A percentile compares a stretch with the other conserved stretches of the same genome.
Conservation (phyloP, 2,797 vertebrate species). For the Pseudopleuronectes americanus region DNA sequence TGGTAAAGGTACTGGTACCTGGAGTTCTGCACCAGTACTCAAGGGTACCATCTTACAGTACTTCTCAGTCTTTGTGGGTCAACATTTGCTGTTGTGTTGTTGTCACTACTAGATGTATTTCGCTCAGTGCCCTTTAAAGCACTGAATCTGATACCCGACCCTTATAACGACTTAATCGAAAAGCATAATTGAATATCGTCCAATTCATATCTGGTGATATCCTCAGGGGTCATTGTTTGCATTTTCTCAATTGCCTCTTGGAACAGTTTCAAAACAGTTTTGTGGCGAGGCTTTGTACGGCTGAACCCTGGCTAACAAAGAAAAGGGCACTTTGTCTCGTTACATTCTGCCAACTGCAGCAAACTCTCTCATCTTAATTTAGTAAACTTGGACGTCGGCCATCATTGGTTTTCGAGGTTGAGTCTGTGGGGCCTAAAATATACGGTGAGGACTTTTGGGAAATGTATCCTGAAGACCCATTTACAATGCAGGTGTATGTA, state of each 20-base stretch:
- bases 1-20: neutral
- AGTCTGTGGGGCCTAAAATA: neutral
- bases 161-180: slow-evolving; percentile 8
- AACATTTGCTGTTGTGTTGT: neutral
- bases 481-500: neutral
- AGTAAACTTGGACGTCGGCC: slow-evolving; percentile 50
- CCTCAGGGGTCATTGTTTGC: slow-evolving; percentile 43
- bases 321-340: slow-evolving; percentile 55
- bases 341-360: slow-evolving; percentile 24
- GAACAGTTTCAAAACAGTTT: slow-evolving; percentile 47
- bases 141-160: neutral
- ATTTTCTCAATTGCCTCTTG: slow-evolving; percentile 42
- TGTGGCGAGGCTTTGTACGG: slow-evolving; percentile 28
- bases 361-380: slow-evolving; percentile 57
- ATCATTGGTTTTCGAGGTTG: slow-evolving; percentile 22
- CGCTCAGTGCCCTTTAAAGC: neutral
- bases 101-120: neutral
- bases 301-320: slow-evolving; percentile 42
- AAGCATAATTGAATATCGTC: slow-evolving; percentile 13
- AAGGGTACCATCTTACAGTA: too few species aligned
- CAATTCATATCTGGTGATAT: slow-evolving; percentile 26
- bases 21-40: neutral
- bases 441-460: slow-evolving; percentile 13
- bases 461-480: neutral
- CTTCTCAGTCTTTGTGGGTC: too few species aligned